Evolutionary conservation across 2,113 vertebrate genomes (phyloP).

Genomic region (Corythaeola cristata): DNA sequence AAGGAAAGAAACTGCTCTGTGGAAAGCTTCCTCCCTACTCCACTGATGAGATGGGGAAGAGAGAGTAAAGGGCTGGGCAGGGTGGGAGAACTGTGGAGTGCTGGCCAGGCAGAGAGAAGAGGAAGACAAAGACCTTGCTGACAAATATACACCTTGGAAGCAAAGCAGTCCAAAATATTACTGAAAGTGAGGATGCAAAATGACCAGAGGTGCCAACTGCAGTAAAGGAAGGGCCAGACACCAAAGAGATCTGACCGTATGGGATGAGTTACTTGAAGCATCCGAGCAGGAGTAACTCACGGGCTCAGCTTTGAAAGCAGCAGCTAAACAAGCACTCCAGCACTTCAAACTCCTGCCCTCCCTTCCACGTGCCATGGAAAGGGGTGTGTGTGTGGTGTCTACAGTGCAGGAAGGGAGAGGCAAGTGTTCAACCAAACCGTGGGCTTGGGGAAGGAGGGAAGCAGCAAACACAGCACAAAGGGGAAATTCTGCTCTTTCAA

Average conservation of each 20-base stretch:
- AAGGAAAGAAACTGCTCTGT: neutral
- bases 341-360: neutral
- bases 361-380: neutral
- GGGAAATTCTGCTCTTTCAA: neutral
- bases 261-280: neutral
- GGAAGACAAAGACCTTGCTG: neutral
- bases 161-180: neutral
- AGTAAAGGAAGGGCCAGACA: neutral
- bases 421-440: neutral
- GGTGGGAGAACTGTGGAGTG: neutral
- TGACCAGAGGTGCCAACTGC: neutral
- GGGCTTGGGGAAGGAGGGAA: neutral
- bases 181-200: neutral
- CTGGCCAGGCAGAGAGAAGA: neutral
- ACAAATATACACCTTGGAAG: neutral
- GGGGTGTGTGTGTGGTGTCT: neutral
- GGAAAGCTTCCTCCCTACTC: neutral
- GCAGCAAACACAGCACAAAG: neutral
- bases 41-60: neutral
- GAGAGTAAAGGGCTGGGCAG: neutral
- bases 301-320: neutral
- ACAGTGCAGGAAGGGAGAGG: neutral
- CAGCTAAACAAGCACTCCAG: neutral
- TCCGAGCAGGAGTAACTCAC: neutral
- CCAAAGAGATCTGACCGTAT: neutral